Evolutionary conservation across 2,888 invertebrate species (phyloP).

Genomic region (Merodon equestris): DNA sequence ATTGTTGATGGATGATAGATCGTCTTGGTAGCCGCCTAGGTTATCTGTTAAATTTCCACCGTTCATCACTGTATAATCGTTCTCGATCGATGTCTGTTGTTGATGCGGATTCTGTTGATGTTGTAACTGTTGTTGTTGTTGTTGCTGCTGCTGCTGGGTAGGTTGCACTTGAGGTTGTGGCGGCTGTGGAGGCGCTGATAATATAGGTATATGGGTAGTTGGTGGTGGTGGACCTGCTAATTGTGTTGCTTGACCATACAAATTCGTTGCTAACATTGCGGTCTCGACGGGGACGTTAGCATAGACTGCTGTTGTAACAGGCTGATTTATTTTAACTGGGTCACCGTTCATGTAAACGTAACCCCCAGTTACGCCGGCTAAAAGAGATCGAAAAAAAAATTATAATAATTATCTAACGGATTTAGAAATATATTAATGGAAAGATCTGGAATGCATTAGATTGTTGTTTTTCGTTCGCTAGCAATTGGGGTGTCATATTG

Average conservation of each 20-base stretch:
- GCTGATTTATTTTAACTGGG: constrained; percentile 84
- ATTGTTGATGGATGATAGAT: constrained; percentile 69
- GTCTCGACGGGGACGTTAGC: constrained; percentile 84
- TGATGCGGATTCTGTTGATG: constrained; percentile 74
- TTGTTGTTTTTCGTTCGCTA: too few relatives aligned
- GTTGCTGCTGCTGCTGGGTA: constrained; percentile 63
- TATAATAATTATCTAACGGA: background rate
- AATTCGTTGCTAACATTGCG: constrained; percentile 79
- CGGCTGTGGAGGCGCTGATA: constrained; percentile 74
- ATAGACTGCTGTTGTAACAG: constrained; percentile 84
- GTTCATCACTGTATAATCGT: constrained; percentile 77
- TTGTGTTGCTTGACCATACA: constrained; percentile 76
- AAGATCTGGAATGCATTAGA: too few relatives aligned
- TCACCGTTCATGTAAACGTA: constrained; percentile 92
- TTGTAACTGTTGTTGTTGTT: constrained; percentile 70
- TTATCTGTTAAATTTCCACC: constrained; percentile 74
- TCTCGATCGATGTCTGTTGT: constrained; percentile 73
- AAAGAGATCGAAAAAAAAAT: constrained; percentile 5
- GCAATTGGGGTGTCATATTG: too few relatives aligned
- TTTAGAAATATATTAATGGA: too few relatives aligned
- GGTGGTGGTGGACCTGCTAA: constrained; percentile 74
- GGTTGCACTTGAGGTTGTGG: constrained; percentile 71
- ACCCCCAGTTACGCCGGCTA: constrained; percentile 78
- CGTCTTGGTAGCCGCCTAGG: constrained; percentile 74
- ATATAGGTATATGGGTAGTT: constrained; percentile 76